Base-by-base conservation (phyloP, 2,797 vertebrate species). In the Enteromius trimaculatus region DNA sequence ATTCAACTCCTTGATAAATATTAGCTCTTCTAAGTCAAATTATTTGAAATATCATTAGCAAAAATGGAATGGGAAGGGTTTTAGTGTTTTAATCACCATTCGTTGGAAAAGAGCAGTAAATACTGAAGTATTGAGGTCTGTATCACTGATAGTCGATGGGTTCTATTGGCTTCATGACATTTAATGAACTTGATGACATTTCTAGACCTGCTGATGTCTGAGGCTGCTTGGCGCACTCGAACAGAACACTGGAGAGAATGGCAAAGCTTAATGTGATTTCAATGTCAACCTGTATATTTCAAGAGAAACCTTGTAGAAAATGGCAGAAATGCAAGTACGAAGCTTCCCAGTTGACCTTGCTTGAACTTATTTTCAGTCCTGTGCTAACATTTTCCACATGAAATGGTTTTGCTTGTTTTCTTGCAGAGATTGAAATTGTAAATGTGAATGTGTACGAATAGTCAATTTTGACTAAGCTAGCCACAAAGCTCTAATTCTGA, bases 121-220 rank as follows among this genome's bases (percentile, higher is more conserved):
- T 53, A 60, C 34, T 23, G 11, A 31, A 64, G 5, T 7, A 31
- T 39, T 82, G 79, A 83, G 64, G 76, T 70, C 60, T 66, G 60
- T 79, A 17, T 31, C 68, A 65, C 10, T 39, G 19, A 68, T 5
- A 23, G 11, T 42, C 14, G 21, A 14, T 68, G 37, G 66, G 19
- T 68, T 75, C 68, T 83, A 31, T 66, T 80, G 65, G 51, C 47
- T 81, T 87, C 49, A 85, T 84, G 81, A 84, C 83, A 86, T 87
- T 85, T 87, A 65, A 87, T 86, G 77, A 88, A 78, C 71, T 80
- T 65, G 39, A 23, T 86, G 83, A 79, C 76, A 88, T 87, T 85
- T 86, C 75, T 69, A 62, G 44, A 44, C 49, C 42, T 70, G 64
- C 79, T 76, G 81, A 79, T 49, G 55, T 64, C 26, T 64, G 34